Evolutionary conservation across 2,113 vertebrate species (phyloP).

Genomic region (Hemiprocne comata): DNA sequence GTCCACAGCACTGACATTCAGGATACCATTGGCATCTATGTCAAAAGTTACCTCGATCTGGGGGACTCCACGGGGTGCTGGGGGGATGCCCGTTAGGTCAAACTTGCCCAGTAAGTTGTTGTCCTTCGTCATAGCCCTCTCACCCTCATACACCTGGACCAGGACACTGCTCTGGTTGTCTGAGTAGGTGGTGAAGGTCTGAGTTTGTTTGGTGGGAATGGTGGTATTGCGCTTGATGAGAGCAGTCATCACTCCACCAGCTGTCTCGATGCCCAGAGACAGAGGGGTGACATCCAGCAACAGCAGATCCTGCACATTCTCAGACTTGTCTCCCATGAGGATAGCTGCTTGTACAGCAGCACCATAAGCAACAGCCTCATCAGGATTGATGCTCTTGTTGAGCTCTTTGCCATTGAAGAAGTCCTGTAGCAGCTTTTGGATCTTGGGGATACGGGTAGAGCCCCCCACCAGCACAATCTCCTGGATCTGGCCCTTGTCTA

Average conservation of each 20-base stretch:
- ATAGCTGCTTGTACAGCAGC: conserved; percentile 85
- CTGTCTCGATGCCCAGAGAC: conserved; percentile 84
- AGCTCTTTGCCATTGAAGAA: conserved; percentile 86
- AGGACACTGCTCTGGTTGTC: conserved; percentile 84
- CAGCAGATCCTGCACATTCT: conserved; percentile 84
- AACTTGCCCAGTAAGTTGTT: conserved; percentile 87
- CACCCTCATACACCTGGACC: conserved; percentile 82
- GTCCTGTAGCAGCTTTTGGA: conserved; percentile 85
- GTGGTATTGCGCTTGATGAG: conserved; percentile 87
- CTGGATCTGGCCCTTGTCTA: conserved; percentile 84
- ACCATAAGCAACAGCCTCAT: conserved; percentile 83
- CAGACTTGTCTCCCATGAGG: conserved; percentile 84
- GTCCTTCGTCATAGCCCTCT: conserved; percentile 85
- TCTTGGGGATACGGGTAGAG: conserved; percentile 85
- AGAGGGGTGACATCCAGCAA: conserved; percentile 83
- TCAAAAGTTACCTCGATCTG: conserved; percentile 86
- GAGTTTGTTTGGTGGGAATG: conserved; percentile 87
- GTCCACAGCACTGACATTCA: conserved; percentile 81
- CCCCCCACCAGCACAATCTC: conserved; percentile 85
- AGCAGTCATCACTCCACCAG: conserved; percentile 83
- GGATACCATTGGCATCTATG: conserved; percentile 84
- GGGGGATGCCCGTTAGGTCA: conserved; percentile 82
- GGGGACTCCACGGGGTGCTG: conserved; percentile 81
- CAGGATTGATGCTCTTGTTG: conserved; percentile 86
- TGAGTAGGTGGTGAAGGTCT: conserved; percentile 85